These are phyloP conservation scores for Peromyscus californicus DNA, from an alignment of 2,113 vertebrate genomes.

Conservation along the genomic window DNA sequence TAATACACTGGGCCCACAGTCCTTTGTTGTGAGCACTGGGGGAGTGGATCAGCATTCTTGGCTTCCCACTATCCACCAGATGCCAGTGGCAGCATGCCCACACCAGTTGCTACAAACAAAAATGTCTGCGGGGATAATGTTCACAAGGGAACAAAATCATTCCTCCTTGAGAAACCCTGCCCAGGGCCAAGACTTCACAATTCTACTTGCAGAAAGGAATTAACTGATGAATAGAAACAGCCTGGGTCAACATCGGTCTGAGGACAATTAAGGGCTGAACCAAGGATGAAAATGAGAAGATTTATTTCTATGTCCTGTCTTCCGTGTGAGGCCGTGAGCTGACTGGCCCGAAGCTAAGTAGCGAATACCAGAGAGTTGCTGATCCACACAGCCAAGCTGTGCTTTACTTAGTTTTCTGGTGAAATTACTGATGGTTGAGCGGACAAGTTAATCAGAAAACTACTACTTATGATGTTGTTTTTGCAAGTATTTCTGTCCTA, in stretches of 20 bases:
- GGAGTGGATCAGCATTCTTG: background rate
- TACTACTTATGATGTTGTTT: background rate
- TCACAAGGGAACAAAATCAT: background rate
- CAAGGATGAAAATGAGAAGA: slow-evolving; percentile 8
- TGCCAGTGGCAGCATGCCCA: background rate
- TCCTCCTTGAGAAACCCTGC: background rate
- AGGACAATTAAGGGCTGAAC: slow-evolving; percentile 7
- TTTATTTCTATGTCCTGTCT: background rate
- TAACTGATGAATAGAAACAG: background rate
- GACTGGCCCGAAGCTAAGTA: background rate
- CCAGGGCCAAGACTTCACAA: background rate
- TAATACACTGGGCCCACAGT: background rate
- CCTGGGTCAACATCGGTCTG: background rate
- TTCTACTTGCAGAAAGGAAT: background rate
- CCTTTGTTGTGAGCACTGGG: background rate
- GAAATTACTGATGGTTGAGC: background rate
- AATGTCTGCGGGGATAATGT: background rate
- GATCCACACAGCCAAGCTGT: background rate
- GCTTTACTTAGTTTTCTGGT: slow-evolving; percentile 28
- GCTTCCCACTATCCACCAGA: background rate
- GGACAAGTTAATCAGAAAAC: background rate
- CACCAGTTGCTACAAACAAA: background rate
- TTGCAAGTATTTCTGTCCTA: background rate
- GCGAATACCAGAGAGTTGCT: background rate
- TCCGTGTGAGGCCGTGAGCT: background rate